Evolutionary conservation across 2,888 invertebrate species (phyloP), one percentile per base, ranked within the genome.

Genomic region (Xanthorhoe designata): DNA sequence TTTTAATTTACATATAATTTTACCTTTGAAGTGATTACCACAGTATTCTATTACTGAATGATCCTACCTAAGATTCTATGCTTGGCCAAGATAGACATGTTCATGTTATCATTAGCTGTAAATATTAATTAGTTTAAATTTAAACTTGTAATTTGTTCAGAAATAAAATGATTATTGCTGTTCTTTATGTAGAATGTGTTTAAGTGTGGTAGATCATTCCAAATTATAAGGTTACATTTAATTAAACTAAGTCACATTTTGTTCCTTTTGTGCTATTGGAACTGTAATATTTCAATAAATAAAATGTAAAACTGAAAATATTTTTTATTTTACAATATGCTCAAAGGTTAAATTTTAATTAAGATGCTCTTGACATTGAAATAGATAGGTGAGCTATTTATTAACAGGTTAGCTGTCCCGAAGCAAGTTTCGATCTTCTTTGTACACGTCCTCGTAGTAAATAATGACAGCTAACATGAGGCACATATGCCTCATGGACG

Each of bases 191-290:
- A 24, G 50, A 54, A 38, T 51, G 10, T 45, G 17, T 47, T 49
- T 15, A 29, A 51, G 66, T 66, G 52, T 68, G 64, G 64, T 63
- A 49, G 61, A 64, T 64, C 72, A 72, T 74, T 74, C 72, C 74
- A 74, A 64, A 68, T 70, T 65, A 68, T 61, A 52, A 61, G 17
- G 60, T 66, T 61, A 47, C 42, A 59, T 62, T 64, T 62, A 49
- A 10, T 54, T 53, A 19, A 56, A 64, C 64, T 66, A 62, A 70
- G 65, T 71, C 68, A 71, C 65, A 55, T 58, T 66, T 52, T 68
- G 68, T 69, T 71, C 64, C 66, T 64, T 69, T 57, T 69, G 50
- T 66, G 65, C 32, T 70, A 70, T 66, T 67, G 67, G 71, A 71
- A 70, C 65, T 51, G 62, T 42, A 49, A 19, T 72, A 66, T 70